These are phyloP conservation scores for Drosophila quadrilineata DNA, from an alignment of 1,140 invertebrate genomes.

Conservation along the genomic window DNA sequence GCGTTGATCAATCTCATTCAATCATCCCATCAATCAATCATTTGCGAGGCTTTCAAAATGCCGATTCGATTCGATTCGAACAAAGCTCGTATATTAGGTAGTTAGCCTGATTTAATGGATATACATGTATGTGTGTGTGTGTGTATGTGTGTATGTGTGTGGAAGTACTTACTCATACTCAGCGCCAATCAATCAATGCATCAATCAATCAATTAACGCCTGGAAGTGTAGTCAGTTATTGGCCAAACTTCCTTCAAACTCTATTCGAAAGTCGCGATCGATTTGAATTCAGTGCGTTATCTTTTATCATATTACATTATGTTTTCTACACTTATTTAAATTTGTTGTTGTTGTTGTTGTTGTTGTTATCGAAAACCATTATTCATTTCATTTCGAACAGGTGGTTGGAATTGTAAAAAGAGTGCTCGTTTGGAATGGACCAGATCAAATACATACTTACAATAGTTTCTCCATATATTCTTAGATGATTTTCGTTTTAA, in stretches of 20 bases:
- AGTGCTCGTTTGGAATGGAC: conserved; percentile 76
- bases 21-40: neutral
- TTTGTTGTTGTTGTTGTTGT: neutral
- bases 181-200: conserved; percentile 28
- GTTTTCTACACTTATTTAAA: conserved; percentile 2
- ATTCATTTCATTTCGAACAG: conserved; percentile 41
- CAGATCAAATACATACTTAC: conserved; percentile 62
- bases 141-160: too few relatives aligned
- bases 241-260: conserved; percentile 19
- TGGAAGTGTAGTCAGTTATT: conserved; percentile 36
- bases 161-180: conserved; percentile 24
- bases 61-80: conserved; percentile 6
- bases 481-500: conserved; percentile 38
- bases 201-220: too few relatives aligned
- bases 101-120: conserved; percentile 14
- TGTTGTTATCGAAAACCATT: conserved; percentile 29
- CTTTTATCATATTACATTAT: conserved; percentile 23
- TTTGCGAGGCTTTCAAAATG: neutral
- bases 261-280: conserved; percentile 61
- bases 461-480: conserved; percentile 51
- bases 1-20: conserved; percentile 30
- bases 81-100: conserved; percentile 24
- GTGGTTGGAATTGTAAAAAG: conserved; percentile 79
- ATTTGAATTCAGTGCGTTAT: conserved; percentile 73
- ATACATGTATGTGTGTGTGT: too few relatives aligned